Evolutionary conservation across 2,797 vertebrate genomes (phyloP).

Genomic region (Eidolon dupreanum): DNA sequence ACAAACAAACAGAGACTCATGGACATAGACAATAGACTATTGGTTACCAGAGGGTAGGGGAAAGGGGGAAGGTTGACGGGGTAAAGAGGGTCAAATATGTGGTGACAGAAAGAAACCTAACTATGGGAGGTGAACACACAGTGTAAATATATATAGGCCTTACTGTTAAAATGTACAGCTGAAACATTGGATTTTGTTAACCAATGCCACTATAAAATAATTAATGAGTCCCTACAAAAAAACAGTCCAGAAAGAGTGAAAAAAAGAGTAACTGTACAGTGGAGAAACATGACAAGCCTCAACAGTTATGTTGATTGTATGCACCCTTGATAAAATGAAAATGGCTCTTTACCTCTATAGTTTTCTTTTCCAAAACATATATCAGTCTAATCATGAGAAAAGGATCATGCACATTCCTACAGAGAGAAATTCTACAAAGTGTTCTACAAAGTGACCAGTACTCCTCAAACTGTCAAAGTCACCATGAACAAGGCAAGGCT

Average conservation of each 20-base stretch:
- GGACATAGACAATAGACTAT: too few relatives aligned
- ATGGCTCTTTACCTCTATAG: background rate
- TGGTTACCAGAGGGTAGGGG: too few relatives aligned
- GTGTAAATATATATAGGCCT: too few relatives aligned
- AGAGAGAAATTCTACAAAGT: background rate
- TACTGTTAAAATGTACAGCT: too few relatives aligned
- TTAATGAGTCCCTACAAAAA: too few relatives aligned
- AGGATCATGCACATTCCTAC: background rate
- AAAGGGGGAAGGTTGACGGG: too few relatives aligned
- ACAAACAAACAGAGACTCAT: too few relatives aligned
- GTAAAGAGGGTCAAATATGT: too few relatives aligned
- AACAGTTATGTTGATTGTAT: background rate
- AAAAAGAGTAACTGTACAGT: background rate
- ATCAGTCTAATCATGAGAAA: background rate
- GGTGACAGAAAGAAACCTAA: too few relatives aligned
- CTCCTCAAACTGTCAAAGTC: background rate
- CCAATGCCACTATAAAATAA: too few relatives aligned
- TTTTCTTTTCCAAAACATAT: background rate
- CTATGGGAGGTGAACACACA: too few relatives aligned
- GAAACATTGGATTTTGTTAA: too few relatives aligned
- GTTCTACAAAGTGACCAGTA: background rate
- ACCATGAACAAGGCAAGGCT: background rate
- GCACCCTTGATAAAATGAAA: background rate
- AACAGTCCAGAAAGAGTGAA: background rate
- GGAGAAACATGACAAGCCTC: background rate